phyloP scores from a whole-genome alignment of 2,888 invertebrate genomes.

The Yponomeuta plumbellus region DNA sequence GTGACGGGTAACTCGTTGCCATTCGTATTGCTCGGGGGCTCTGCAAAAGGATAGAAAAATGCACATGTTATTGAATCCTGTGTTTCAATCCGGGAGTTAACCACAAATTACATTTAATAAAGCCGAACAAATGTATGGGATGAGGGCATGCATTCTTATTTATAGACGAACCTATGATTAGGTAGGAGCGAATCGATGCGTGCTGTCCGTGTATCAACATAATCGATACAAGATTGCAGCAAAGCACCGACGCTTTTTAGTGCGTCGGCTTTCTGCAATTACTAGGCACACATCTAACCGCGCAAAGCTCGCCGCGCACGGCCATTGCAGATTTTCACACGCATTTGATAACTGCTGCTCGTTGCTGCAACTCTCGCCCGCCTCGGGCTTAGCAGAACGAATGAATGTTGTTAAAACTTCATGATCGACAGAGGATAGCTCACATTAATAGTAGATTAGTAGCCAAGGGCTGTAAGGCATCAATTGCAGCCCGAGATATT shows the following conservation, averaged over 20 bases:
- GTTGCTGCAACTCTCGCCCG: constrained; percentile 20
- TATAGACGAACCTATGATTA: constrained; percentile 46
- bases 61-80: constrained; percentile 20
- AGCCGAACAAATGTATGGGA: constrained; percentile 44
- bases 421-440: constrained; percentile 23
- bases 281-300: constrained; percentile 30
- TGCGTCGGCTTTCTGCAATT: constrained; percentile 52
- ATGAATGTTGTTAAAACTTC: constrained; percentile 31
- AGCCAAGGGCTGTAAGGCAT: no score
- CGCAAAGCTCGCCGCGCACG: constrained; percentile 32
- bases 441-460: no score
- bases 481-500: no score
- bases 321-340: constrained; percentile 58
- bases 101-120: constrained; percentile 28
- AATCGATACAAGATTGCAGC: constrained; percentile 61
- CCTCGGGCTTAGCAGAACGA: constrained; percentile 29
- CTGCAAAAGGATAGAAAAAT: constrained; percentile 48
- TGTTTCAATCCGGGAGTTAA: constrained; percentile 14
- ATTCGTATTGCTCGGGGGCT: constrained; percentile 59
- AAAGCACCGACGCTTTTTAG: constrained; percentile 39
- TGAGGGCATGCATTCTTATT: constrained; percentile 33
- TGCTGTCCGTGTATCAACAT: constrained; percentile 46
- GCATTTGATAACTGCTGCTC: constrained; percentile 41
- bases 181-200: constrained; percentile 39
- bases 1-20: constrained; percentile 81